Percentiles rank a stretch among this genome's conserved stretches.
Evolutionary conservation across 2,113 vertebrate genomes (phyloP).

Genomic region (Lasiurus cinereus): DNA sequence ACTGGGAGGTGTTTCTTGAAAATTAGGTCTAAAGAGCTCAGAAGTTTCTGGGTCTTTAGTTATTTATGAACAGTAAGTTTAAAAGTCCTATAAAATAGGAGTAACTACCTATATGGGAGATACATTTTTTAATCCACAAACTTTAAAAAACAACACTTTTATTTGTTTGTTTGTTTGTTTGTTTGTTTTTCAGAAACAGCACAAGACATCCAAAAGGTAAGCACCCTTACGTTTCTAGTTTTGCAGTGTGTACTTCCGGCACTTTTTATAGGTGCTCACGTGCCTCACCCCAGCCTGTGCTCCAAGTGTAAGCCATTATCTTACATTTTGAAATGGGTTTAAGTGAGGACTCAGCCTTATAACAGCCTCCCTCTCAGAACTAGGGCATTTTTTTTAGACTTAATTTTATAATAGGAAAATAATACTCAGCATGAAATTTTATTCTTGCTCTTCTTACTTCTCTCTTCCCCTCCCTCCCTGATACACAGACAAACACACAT

Average conservation of each 20-base stretch:
- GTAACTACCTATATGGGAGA: not conserved
- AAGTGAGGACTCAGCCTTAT: not conserved
- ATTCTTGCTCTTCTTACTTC: not conserved
- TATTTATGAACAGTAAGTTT: not conserved
- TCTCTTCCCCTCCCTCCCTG: not conserved
- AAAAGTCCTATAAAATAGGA: not conserved
- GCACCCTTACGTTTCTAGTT: not conserved
- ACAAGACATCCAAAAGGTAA: constrained; percentile 95
- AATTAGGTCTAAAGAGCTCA: not conserved
- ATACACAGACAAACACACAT: not conserved
- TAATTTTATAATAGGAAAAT: constrained; percentile 27
- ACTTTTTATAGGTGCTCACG: not conserved
- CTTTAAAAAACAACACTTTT: not conserved
- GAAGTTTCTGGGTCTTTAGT: not conserved
- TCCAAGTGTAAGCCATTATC: not conserved
- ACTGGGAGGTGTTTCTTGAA: not conserved
- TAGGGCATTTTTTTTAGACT: not conserved
- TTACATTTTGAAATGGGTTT: not conserved
- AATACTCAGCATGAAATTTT: not conserved
- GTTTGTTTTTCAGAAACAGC: constrained; percentile 89
- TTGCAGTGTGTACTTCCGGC: not conserved
- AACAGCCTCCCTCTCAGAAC: not conserved
- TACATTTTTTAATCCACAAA: constrained; percentile 63
- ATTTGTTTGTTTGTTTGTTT: too few species aligned
- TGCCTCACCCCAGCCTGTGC: not conserved